Evolutionary conservation across 2,888 invertebrate species (phyloP), one percentile per base, ranked within the genome.

Genomic region (Mimumesa dahlbomi): DNA sequence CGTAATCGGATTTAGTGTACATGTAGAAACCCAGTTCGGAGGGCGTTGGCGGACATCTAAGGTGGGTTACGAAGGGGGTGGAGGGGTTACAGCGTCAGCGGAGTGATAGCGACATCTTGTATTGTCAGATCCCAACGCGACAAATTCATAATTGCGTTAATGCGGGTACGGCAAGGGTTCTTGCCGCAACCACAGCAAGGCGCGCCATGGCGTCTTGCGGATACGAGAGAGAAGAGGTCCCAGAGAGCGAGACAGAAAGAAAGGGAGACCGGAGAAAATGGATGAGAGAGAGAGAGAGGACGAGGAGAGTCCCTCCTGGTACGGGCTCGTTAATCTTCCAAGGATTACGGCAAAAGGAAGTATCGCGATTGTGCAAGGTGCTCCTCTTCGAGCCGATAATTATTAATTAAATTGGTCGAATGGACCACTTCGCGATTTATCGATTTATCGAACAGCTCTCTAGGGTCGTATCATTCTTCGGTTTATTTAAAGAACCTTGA

Each of bases 61-160:
- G n/a, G n/a, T n/a, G n/a, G n/a, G n/a, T 57, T 59, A 57, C 46
- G 61, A 56, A 52, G 61, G 70, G 72, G 62, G 70, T 57, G 72
- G 25, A 25, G 59, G 63, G 75, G 75, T 71, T n/a, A n/a, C n/a
- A n/a, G 72, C 21, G 73, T 72, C 65, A 59, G 72, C 58, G 66
- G 77, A 80, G 79, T 76, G 77, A 77, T 72, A 78, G 86, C 85
- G 82, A 87, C 89, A 88, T 88, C 87, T 88, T 89, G 89, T 89
- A 88, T 88, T 88, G 89, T 88, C 88, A 88, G 85, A 85, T 85
- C 84, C 84, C 84, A 82, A 81, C 84, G 86, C 87, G 87, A 88
- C 85, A 87, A 88, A 89, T 89, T 89, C 87, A 88, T 89, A 89
- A 88, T 88, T 88, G 85, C 88, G 85, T 87, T 88, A 87, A 87